Evolutionary conservation across 2,888 invertebrate species (phyloP).

Genomic region (Mantis religiosa): DNA sequence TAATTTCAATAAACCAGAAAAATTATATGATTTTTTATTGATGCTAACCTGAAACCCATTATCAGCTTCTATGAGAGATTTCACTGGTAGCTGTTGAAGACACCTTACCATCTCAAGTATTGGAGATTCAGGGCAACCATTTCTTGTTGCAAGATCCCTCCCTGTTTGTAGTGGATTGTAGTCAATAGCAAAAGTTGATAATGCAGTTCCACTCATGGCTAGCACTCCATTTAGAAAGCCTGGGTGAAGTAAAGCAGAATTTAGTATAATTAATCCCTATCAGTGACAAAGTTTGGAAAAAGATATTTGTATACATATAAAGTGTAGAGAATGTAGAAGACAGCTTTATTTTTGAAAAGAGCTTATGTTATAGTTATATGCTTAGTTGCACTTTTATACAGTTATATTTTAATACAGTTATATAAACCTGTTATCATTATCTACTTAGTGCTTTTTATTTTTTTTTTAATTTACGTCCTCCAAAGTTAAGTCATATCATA

Average conservation of each 20-base stretch:
- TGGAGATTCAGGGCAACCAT: slow-evolving; percentile 58
- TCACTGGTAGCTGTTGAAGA: slow-evolving; percentile 51
- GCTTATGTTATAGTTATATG: no score
- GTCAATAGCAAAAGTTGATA: slow-evolving; percentile 68
- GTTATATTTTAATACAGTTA: no score
- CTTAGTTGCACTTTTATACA: no score
- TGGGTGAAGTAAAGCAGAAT: slow-evolving; percentile 31
- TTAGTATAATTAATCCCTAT: neutral
- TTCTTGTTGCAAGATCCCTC: slow-evolving; percentile 55
- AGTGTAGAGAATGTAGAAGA: no score
- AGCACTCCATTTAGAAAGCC: slow-evolving; percentile 56
- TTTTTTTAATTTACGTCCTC: no score
- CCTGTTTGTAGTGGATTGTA: slow-evolving; percentile 59
- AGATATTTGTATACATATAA: no score
- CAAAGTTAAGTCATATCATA: no score
- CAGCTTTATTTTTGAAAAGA: no score
- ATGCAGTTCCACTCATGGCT: slow-evolving; percentile 70
- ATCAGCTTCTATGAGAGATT: slow-evolving; percentile 43
- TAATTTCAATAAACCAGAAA: no score
- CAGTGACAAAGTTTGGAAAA: no score
- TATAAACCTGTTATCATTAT: no score
- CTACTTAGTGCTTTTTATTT: no score
- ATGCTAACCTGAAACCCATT: slow-evolving; percentile 32
- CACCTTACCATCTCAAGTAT: slow-evolving; percentile 63
- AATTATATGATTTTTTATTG: neutral